A percentile compares a stretch with the other conserved stretches of the same genome.
phyloP scores from a whole-genome alignment of 92 coral and sea anemone species.

The Epizoanthus rinbou region DNA sequence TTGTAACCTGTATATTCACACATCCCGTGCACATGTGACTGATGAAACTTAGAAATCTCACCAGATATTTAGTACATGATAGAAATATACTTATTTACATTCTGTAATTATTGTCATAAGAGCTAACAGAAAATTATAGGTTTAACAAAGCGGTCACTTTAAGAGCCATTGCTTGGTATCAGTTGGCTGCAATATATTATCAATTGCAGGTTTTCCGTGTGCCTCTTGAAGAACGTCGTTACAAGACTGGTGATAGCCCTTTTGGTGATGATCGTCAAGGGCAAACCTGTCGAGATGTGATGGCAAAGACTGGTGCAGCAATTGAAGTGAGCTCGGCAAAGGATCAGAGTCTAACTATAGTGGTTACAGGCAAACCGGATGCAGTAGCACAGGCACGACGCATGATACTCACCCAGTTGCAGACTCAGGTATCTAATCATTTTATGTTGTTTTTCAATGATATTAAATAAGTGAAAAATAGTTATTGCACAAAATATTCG shows the following conservation, averaged over 20 bases:
- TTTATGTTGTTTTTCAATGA: neutral
- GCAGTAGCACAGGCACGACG: conserved; percentile 93
- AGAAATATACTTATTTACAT: no score
- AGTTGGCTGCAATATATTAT: neutral
- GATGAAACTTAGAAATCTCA: no score
- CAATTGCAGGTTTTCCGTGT: conserved; percentile 84
- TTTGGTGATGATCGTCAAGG: conserved; percentile 93
- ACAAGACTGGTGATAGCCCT: conserved; percentile 85
- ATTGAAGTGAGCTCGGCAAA: conserved; percentile 96
- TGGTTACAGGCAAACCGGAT: conserved; percentile 98
- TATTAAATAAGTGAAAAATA: neutral
- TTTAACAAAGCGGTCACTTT: no score
- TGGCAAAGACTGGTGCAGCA: conserved; percentile 94
- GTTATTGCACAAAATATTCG: neutral
- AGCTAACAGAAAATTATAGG: no score
- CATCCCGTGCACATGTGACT: no score
- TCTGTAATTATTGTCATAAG: no score
- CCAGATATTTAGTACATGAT: no score
- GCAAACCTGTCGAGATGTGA: conserved; percentile 91
- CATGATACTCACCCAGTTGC: conserved; percentile 87
- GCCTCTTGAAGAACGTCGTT: conserved; percentile 94
- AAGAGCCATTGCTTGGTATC: no score
- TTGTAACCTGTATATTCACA: no score
- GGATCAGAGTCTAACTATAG: conserved; percentile 92
- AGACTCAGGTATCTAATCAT: conserved; percentile 78